Base-by-base conservation (phyloP, 2,113 vertebrate species). In the Echinops telfairi region DNA sequence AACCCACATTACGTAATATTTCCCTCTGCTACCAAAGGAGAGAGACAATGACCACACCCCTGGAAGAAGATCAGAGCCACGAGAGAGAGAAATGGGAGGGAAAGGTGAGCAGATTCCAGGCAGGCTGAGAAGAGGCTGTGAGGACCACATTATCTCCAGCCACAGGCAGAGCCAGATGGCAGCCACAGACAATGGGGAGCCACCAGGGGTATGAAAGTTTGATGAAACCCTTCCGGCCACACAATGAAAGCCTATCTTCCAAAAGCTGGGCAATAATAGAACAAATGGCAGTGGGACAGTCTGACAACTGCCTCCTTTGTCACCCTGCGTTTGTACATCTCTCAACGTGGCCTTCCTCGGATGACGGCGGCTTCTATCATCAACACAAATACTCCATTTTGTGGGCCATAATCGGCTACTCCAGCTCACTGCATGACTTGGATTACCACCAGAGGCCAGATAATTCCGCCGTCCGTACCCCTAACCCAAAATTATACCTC, bases 221-320 rank as follows among this genome's bases (percentile, higher is more conserved):
- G 89, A 96, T 97, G 94, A 97, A 91, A 83, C 89, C 88, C 64
- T 95, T 93, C 91, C 94, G 90, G 86, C 47, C 79, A 58, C 40
- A 80, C 57, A 93, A 95, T 82, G 82, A 91, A 93, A 91, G 84
- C 62, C 86, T 71, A 10, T 70, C 25, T 86, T 91, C 90, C 64
- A 92, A 76, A 94, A 95, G 91, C 31, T 38, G 70, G 19, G 85
- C 86, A 95, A 95, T 86, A 92, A 95, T 9, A 94, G 86, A 84
- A 85, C 79, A 91, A 90, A 93, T n/a, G 93, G 90, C 93, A 86
- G 38, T 29, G 40, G n/a, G 12, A 93, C 60, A n/a, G 64, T 14
- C 83, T 23, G 80, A 62, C 82, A 73, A 81, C 19, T 36, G n/a
- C 77, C 83, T 88, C 80, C 80, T 47, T 91, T 93, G 75, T 88